A percentile compares a stretch with the other conserved stretches of the same genome.
phyloP scores from a whole-genome alignment of 1,140 invertebrate species.

The Tribolium castaneum region DNA sequence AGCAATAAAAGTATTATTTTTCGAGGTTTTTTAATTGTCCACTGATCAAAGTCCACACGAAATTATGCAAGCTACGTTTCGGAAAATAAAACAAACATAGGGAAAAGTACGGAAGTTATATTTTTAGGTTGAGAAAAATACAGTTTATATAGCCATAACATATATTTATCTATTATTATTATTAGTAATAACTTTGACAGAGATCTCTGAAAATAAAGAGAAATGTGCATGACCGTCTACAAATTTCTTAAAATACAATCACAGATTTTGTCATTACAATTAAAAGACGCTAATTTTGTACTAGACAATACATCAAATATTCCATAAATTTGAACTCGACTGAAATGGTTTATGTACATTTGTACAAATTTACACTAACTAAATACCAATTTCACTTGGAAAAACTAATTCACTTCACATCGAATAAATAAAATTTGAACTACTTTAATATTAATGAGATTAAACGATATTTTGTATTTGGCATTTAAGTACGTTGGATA shows the following conservation, averaged over 20 bases:
- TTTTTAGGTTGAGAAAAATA: background rate
- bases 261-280: constrained; percentile 39
- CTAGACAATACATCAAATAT: background rate
- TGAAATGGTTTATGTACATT: constrained; percentile 5
- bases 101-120: background rate
- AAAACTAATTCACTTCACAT: background rate
- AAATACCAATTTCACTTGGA: background rate
- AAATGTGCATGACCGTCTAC: constrained; percentile 14
- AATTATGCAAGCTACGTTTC: too few species aligned
- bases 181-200: constrained; percentile 15
- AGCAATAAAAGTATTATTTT: too few species aligned
- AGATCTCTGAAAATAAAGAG: constrained; percentile 24
- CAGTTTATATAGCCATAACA: background rate
- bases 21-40: too few species aligned
- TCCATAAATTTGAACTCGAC: background rate
- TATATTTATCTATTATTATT: constrained; percentile 28
- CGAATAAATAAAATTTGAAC: background rate
- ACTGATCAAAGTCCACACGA: too few species aligned
- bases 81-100: background rate
- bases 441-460: background rate
- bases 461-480: background rate
- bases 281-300: constrained; percentile 4
- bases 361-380: background rate
- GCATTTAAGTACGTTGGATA: background rate
- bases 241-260: constrained; percentile 42